Percentiles rank a stretch among this genome's conserved stretches.
phyloP scores from a whole-genome alignment of 2,113 vertebrate species.

The Aepyceros melampus region DNA sequence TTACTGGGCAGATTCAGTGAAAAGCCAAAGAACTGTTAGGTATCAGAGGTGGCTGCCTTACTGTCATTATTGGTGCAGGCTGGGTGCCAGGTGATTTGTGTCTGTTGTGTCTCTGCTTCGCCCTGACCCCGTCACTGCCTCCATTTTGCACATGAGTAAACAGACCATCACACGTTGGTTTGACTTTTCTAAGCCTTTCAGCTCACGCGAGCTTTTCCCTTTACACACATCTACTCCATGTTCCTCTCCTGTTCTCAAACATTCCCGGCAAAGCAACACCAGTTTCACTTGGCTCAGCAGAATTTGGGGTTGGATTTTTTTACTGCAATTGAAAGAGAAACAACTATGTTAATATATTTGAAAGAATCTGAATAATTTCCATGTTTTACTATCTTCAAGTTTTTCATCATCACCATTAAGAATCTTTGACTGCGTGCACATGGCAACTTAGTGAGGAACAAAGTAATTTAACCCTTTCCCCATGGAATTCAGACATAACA shows the following conservation, averaged over 20 bases:
- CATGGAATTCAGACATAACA: not conserved
- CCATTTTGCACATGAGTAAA: not conserved
- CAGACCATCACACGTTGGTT: not conserved
- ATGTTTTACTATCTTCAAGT: not conserved
- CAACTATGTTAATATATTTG: not conserved
- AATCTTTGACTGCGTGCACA: not conserved
- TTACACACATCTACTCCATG: not conserved
- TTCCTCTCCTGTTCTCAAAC: not conserved
- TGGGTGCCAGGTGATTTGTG: not conserved
- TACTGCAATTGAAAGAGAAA: not conserved
- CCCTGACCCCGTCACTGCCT: not conserved
- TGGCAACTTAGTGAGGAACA: not conserved
- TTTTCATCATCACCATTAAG: not conserved
- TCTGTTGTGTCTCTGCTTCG: accelerated
- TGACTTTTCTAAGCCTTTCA: not conserved
- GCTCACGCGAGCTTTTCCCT: accelerated
- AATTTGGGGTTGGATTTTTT: not conserved
- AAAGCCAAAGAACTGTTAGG: not conserved
- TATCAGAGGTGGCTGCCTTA: accelerated
- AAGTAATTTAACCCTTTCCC: not conserved
- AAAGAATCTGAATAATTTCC: not conserved
- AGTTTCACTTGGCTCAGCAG: not conserved
- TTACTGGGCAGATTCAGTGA: not conserved
- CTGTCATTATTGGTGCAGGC: accelerated
- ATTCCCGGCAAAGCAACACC: not conserved